These are phyloP conservation scores for Dinocampus coccinellae DNA, from an alignment of 2,888 invertebrate genomes.

Conservation along the genomic window DNA sequence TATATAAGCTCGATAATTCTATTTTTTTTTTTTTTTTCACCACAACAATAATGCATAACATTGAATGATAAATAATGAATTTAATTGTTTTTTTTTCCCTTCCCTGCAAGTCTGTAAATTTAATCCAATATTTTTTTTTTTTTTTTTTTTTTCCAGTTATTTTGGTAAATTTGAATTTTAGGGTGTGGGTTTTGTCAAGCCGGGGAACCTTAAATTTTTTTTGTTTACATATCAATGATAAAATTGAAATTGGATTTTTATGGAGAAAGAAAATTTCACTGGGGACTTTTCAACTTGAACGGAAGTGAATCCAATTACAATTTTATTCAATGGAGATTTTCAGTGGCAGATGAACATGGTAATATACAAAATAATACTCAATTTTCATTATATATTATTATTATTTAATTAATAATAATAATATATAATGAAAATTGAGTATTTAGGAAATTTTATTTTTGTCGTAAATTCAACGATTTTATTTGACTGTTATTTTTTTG, in stretches of 20 bases:
- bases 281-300: constrained; percentile 11
- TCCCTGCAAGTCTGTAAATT: not conserved
- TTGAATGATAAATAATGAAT: not conserved
- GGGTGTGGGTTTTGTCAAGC: not conserved
- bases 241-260: constrained; percentile 18
- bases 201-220: not conserved
- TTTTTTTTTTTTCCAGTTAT: not conserved
- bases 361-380: not conserved
- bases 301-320: constrained; percentile 22
- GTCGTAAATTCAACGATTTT: too few relatives aligned
- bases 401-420: too few relatives aligned
- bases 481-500: too few relatives aligned
- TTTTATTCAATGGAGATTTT: not conserved
- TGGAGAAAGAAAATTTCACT: not conserved
- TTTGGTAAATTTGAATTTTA: not conserved
- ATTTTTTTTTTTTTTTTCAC: too few relatives aligned
- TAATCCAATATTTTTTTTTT: not conserved
- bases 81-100: not conserved
- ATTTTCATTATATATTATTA: too few relatives aligned
- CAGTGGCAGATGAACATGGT: not conserved
- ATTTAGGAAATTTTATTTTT: not conserved
- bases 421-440: not conserved
- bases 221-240: not conserved
- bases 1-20: not conserved
- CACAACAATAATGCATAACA: not conserved